Evolutionary conservation across 2,113 vertebrate species (phyloP), one percentile per base, ranked within the genome.

Genomic region (Alouatta palliata): DNA sequence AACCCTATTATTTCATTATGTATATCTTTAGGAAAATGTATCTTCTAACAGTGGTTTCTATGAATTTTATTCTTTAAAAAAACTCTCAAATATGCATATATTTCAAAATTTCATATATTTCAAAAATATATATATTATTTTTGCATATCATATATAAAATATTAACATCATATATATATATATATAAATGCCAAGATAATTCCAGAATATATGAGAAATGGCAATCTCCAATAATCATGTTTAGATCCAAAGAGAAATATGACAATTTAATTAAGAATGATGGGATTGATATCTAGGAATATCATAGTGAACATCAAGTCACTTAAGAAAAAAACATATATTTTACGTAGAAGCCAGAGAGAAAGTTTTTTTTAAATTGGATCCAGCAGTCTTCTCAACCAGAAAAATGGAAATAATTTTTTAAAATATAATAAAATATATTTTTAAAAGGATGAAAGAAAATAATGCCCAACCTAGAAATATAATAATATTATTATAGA

Each of bases 181-280:
- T n/a, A 32, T 16, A 45, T 43, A 56, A 25, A 35, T 61, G 30
- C 54, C 4, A 64, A 32, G 8, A 64, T 23, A 47, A 47, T 64
- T 77, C 43, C 40, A 77, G 20, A 61, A 27, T 47, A 45, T 35
- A 23, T 64, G 32, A 27, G 23, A 77, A 76, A 23, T 43, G 27
- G 3, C 8, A 27, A 1, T n/a, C 21, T 2, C 43, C 45, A 27
- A 56, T 61, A n/a, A 45, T 12, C 2, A 4, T 47, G 4, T 45
- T 64, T 21, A 47, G 1, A 61, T 21, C 0, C 6, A n/a, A 45
- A 16, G 40, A 56, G 6, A 8, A 4, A 43, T 27, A 20, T 1
- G 20, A 88, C 58, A 21, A 12, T 75, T 75, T 75, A 56, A 30
- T 56, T 52, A 27, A 71, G 21, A 54, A 12, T 75, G 1, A 9